A percentile compares a stretch with the other conserved stretches of the same genome.
phyloP scores from a whole-genome alignment of 1,140 invertebrate species.

The Bombus affinis region DNA sequence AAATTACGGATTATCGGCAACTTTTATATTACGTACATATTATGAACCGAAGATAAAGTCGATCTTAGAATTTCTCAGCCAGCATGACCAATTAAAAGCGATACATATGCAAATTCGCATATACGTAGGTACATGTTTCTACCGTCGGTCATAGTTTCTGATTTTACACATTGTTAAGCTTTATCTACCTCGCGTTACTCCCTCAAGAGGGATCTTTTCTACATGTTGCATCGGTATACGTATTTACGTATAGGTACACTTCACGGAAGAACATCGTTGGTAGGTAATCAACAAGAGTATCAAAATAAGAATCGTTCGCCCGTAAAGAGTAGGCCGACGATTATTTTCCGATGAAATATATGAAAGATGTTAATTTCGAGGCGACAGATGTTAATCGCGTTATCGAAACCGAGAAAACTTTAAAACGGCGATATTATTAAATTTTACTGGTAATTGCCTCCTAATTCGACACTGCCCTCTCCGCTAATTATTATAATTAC shows the following conservation, averaged over 20 bases:
- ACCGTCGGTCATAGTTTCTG: not conserved
- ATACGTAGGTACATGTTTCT: not conserved
- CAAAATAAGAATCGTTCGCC: too few species aligned
- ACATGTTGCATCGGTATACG: too few species aligned
- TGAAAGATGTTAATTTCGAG: too few species aligned
- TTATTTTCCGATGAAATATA: too few species aligned
- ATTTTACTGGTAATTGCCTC: not conserved
- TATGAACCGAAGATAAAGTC: not conserved
- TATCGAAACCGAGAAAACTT: too few species aligned
- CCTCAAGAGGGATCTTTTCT: too few species aligned
- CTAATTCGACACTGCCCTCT: not conserved
- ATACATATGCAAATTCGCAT: not conserved
- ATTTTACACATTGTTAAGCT: not conserved
- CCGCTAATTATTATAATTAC: slow-evolving; percentile 20
- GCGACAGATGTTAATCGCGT: too few species aligned
- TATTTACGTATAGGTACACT: too few species aligned
- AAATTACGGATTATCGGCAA: too few species aligned
- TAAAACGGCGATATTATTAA: not conserved
- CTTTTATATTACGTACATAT: too few species aligned
- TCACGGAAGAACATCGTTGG: too few species aligned
- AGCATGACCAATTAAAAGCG: not conserved
- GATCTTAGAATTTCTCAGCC: not conserved
- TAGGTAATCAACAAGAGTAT: too few species aligned
- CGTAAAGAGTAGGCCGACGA: accelerated
- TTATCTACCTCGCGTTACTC: not conserved